Evolutionary conservation across 2,797 vertebrate species (phyloP).

Genomic region (Phoebastria nigripes): DNA sequence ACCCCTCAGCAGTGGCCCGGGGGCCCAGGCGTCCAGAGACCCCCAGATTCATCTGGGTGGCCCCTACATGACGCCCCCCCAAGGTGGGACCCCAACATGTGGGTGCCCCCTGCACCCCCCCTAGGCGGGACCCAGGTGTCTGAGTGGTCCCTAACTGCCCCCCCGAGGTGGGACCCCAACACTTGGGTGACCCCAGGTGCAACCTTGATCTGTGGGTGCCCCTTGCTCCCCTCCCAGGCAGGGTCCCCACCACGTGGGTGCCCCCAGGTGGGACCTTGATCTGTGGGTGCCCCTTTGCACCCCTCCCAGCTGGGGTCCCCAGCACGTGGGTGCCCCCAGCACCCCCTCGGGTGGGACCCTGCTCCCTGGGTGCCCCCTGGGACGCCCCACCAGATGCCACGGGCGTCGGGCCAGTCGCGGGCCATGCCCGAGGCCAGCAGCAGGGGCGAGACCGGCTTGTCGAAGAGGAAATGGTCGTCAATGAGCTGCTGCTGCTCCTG

Average conservation of each 20-base stretch:
- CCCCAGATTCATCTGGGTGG: background rate
- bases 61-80: background rate
- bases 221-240: accelerated
- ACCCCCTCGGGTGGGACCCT: background rate
- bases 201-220: background rate
- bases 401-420: slow-evolving; percentile 85
- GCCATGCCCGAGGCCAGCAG: slow-evolving; percentile 85
- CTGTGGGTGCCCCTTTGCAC: background rate
- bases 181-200: no score
- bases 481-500: slow-evolving; percentile 86
- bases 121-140: no score
- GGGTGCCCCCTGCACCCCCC: no score
- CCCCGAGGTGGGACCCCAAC: background rate
- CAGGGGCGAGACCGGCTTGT: slow-evolving; percentile 86
- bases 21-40: background rate
- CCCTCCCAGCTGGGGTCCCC: background rate
- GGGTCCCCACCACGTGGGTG: accelerated
- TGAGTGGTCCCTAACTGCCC: no score
- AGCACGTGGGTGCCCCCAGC: background rate
- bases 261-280: background rate
- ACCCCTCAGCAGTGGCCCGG: background rate
- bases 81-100: no score
- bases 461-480: slow-evolving; percentile 86
- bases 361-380: background rate
- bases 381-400: slow-evolving; percentile 84